Conservation (phyloP, 2,797 vertebrate genomes). For the Melanogrammus aeglefinus region DNA sequence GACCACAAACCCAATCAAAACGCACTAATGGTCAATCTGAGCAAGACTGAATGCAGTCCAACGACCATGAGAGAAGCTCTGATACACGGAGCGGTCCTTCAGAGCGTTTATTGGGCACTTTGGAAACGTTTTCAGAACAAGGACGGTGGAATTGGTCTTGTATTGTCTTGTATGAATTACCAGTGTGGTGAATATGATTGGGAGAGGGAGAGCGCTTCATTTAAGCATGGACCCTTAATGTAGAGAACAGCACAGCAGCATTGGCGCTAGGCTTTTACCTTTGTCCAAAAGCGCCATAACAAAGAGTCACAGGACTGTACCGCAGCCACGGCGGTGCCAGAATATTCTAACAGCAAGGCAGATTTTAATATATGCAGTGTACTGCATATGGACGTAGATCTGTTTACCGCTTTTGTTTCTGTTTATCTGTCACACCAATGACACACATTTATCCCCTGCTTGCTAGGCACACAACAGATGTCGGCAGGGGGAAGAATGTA, state of each 20-base stretch:
- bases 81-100: not conserved
- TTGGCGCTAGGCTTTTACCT: not conserved
- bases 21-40: not conserved
- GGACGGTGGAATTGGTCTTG: not conserved
- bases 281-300: not conserved
- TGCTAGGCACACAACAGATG: too few species aligned
- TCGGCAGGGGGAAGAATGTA: too few species aligned
- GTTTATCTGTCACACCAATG: too few species aligned
- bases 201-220: not conserved
- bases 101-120: not conserved
- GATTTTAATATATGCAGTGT: not conserved
- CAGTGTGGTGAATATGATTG: not conserved
- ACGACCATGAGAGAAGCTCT: not conserved
- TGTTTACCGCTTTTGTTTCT: not conserved
- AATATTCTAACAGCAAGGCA: not conserved
- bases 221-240: too few species aligned
- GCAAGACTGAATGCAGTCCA: not conserved
- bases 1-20: not conserved
- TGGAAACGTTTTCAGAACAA: not conserved
- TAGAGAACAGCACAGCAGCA: not conserved
- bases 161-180: not conserved
- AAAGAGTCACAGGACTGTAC: not conserved
- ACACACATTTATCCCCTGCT: too few species aligned
- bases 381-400: conserved; percentile 1
- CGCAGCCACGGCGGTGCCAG: not conserved